Conservation (phyloP, 1,140 invertebrate species). For the Drosophila carrolli region DNA sequence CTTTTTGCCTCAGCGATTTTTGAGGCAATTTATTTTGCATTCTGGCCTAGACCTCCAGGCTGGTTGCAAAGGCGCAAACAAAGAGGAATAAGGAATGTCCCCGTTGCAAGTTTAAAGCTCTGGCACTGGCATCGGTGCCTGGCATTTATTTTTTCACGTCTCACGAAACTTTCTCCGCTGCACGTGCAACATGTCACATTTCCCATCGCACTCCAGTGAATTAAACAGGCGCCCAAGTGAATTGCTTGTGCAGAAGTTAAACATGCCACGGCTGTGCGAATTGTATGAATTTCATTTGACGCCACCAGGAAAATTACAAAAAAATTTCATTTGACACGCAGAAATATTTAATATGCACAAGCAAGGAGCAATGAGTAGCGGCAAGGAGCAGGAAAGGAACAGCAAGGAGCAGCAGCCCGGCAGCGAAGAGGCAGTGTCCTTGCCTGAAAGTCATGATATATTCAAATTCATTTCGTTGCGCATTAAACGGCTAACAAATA, state of each 20-base stretch:
- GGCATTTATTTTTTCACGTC: not conserved
- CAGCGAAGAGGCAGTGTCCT: conserved; percentile 23
- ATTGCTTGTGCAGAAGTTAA: conserved; percentile 36
- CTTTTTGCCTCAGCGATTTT: conserved; percentile 38
- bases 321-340: conserved; percentile 78
- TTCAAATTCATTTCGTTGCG: conserved; percentile 69
- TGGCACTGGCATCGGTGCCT: not conserved
- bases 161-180: conserved; percentile 39
- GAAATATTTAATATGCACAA: conserved; percentile 69
- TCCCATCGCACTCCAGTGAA: conserved; percentile 41
- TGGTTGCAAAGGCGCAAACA: not conserved
- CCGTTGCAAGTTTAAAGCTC: conserved; percentile 27
- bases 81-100: conserved; percentile 1
- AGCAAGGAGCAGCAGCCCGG: not conserved
- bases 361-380: conserved; percentile 3
- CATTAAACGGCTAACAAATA: conserved; percentile 68
- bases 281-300: conserved; percentile 75
- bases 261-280: conserved; percentile 46
- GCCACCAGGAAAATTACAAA: conserved; percentile 61
- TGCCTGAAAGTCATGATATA: conserved; percentile 64
- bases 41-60: conserved; percentile 46
- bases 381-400: not conserved
- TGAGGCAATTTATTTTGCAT: conserved; percentile 66
- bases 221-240: conserved; percentile 24
- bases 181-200: conserved; percentile 48